Conservation (phyloP, 2,888 invertebrate species). For the Sesia bembeciformis region DNA sequence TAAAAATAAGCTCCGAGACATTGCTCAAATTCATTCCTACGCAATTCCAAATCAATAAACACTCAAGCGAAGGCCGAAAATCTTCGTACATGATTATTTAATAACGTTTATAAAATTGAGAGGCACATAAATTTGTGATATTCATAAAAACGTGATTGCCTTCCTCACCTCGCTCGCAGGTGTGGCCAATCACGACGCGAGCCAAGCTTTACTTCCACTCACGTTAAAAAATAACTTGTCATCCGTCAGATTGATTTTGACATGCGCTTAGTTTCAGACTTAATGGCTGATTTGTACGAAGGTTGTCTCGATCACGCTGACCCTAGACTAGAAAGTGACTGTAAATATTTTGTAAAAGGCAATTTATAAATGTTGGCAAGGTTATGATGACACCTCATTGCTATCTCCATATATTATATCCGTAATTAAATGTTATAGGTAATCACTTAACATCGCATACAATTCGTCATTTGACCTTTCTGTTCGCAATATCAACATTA, state of each 20-base stretch:
- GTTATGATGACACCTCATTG: not conserved
- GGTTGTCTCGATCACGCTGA: conserved; percentile 28
- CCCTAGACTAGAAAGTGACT: not conserved
- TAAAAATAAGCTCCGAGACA: not conserved
- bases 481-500: too few species aligned
- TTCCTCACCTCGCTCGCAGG: conserved; percentile 22
- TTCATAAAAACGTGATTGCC: conserved; percentile 18
- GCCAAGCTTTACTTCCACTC: conserved; percentile 11
- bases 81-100: not conserved
- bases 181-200: conserved; percentile 31
- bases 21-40: not conserved
- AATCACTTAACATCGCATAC: too few species aligned
- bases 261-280: conserved; percentile 28
- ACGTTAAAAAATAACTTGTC: conserved; percentile 17
- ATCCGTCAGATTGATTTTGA: conserved; percentile 27
- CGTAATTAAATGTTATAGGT: too few species aligned
- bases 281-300: conserved; percentile 25
- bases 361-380: not conserved
- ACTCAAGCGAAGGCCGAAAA: not conserved
- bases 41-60: not conserved
- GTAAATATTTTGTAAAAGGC: not conserved
- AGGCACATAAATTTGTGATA: conserved; percentile 20
- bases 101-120: conserved; percentile 1
- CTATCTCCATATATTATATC: not conserved
- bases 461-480: too few species aligned